Evolutionary conservation across 2,113 vertebrate genomes (phyloP).

Genomic region (Microcebus lehilahytsara): DNA sequence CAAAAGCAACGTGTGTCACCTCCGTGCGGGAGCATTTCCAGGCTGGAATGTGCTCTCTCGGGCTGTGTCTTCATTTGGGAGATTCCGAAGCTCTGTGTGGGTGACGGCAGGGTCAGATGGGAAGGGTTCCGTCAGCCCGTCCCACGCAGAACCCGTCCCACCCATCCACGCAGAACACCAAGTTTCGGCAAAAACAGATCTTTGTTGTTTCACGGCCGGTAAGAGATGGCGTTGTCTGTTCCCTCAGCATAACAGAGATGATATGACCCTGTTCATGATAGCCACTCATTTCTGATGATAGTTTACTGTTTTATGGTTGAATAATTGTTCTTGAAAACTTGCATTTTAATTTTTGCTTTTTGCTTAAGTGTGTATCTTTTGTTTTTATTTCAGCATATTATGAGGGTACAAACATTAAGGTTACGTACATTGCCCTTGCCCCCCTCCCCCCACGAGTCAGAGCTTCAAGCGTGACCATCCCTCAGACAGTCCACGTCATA

Average conservation of each 20-base stretch:
- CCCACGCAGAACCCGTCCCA: too few species aligned
- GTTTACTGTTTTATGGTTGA: not conserved
- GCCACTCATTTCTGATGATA: not conserved
- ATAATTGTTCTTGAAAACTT: not conserved
- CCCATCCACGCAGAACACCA: fast-evolving
- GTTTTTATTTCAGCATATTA: too few species aligned
- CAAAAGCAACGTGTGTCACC: fast-evolving
- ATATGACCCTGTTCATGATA: fast-evolving
- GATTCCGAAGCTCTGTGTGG: fast-evolving
- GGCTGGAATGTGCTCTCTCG: fast-evolving
- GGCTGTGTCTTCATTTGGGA: not conserved
- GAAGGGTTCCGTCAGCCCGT: not conserved
- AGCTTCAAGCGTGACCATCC: too few species aligned
- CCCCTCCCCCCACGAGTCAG: too few species aligned
- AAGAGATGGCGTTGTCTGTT: too few species aligned
- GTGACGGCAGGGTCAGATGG: fast-evolving
- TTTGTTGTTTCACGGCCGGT: not conserved
- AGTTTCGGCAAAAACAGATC: not conserved
- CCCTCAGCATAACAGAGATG: too few species aligned
- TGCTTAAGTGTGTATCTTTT: not conserved
- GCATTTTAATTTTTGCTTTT: not conserved
- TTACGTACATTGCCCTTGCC: too few species aligned
- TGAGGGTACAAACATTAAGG: too few species aligned
- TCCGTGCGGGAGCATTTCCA: not conserved
- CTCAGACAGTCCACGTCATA: too few species aligned